Evolutionary conservation across 2,888 invertebrate species (phyloP), one percentile per base, ranked within the genome.

Genomic region (Rhagonycha fulva): DNA sequence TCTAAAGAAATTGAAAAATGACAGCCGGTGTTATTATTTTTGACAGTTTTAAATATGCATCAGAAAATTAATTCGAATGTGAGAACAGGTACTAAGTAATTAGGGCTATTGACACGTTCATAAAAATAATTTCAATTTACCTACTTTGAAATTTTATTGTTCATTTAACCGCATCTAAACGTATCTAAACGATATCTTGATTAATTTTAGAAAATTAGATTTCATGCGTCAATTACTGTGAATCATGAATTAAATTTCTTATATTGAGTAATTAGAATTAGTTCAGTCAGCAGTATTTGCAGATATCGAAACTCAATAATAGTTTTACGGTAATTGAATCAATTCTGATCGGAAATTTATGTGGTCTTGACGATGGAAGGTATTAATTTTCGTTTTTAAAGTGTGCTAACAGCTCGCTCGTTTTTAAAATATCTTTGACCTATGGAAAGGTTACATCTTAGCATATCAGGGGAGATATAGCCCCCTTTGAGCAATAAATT

Each of bases 401-500:
- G 26, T 66, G 63, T 66, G 63, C 63, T 62, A 66, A 66, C 63
- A 66, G 26, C 14, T 66, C 10, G 19, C 63, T 66, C 30, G 63
- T 75, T 79, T 79, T 78, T 82, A 83, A 82, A 82, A 81, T 81
- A 82, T 79, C 81, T 82, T 81, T 85, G 86, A 85, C 86, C 86
- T 86, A 85, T 84, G 77, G 75, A 86, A 87, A 87, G 86, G 87
- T 86, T 85, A 86, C 82, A 84, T 84, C 85, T 85, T 85, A 85
- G 79, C 84, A 80, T 85, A 86, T 86, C 86, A 86, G 84, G 85
- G 85, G 83, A 86, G 87, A 87, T 87, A 68, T 78, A 84, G 85
- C 87, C 87, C 87, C 87, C 84, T 84, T 83, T 83, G 86, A 83
- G 83, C 84, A 85, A 85, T 87, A 87, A 87, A 87, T 86, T 82